These are phyloP conservation scores for Eupithecia abbreviata DNA, from an alignment of 2,888 invertebrate species.

Conservation along the genomic window DNA sequence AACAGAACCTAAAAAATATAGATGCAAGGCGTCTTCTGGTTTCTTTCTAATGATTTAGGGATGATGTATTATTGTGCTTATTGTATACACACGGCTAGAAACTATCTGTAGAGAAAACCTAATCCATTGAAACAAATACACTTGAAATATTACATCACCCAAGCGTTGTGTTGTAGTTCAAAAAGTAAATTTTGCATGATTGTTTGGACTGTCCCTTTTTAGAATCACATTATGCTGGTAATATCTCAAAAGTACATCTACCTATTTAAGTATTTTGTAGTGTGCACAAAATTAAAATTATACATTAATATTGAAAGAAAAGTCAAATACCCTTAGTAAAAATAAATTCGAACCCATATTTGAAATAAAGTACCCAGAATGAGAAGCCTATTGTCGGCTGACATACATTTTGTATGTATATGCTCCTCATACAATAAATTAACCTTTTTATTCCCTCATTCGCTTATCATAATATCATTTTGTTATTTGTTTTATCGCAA, in stretches of 20 bases:
- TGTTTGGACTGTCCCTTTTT: background rate
- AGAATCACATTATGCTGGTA: background rate
- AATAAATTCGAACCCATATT: background rate
- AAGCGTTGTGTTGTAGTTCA: background rate
- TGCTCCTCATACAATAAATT: background rate
- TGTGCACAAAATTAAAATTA: background rate
- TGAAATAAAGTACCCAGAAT: background rate
- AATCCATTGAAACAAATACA: background rate
- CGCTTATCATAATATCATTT: background rate
- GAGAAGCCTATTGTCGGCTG: background rate
- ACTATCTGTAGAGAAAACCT: background rate
- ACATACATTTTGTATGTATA: background rate
- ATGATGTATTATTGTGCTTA: constrained; percentile 14
- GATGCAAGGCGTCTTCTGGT: constrained; percentile 13
- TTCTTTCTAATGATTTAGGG: constrained; percentile 23
- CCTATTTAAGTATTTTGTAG: background rate
- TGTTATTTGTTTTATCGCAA: constrained; percentile 11
- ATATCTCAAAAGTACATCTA: background rate
- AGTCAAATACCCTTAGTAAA: background rate
- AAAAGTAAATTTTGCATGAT: background rate
- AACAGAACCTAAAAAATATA: background rate
- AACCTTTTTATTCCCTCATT: background rate
- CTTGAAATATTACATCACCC: background rate
- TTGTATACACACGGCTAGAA: constrained; percentile 17
- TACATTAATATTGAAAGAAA: background rate